A percentile compares a stretch with the other conserved stretches of the same genome.
These are phyloP conservation scores for Denticeps clupeoides DNA, from an alignment of 2,797 vertebrate species.

Conservation along the genomic window DNA sequence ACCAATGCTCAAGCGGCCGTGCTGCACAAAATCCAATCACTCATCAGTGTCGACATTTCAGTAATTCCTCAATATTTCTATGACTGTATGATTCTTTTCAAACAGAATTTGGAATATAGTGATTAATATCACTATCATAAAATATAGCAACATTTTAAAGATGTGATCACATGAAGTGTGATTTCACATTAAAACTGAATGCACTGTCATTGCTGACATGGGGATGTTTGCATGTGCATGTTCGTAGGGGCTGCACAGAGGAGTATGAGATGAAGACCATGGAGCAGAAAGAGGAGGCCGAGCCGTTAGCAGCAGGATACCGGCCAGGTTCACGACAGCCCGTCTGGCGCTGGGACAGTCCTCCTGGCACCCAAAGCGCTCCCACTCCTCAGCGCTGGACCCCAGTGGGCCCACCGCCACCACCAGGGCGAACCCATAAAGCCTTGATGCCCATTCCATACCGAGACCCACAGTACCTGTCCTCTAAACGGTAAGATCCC, in stretches of 20 bases:
- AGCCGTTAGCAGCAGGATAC: constrained; percentile 59
- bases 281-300: constrained; percentile 70
- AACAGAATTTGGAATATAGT: too few species aligned
- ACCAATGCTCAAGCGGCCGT: too few species aligned
- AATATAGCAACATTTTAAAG: too few species aligned
- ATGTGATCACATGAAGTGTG: too few species aligned
- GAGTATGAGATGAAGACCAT: constrained; percentile 75
- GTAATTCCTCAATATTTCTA: too few species aligned
- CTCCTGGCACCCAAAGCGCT: constrained; percentile 55
- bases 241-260: constrained; percentile 76
- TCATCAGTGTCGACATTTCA: too few species aligned
- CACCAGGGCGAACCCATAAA: constrained; percentile 60
- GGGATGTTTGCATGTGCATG: not conserved
- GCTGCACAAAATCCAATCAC: too few species aligned
- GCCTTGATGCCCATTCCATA: constrained; percentile 58
- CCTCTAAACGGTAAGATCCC: constrained; percentile 65
- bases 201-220: constrained; percentile 1
- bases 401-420: constrained; percentile 51
- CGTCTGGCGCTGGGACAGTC: constrained; percentile 75
- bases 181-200: too few species aligned
- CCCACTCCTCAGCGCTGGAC: constrained; percentile 64
- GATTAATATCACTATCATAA: too few species aligned
- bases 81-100: too few species aligned
- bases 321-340: constrained; percentile 64
- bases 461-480: constrained; percentile 70